Evolutionary conservation across 2,888 invertebrate genomes (phyloP), one percentile per base, ranked within the genome.

Genomic region (Agrochola macilenta): DNA sequence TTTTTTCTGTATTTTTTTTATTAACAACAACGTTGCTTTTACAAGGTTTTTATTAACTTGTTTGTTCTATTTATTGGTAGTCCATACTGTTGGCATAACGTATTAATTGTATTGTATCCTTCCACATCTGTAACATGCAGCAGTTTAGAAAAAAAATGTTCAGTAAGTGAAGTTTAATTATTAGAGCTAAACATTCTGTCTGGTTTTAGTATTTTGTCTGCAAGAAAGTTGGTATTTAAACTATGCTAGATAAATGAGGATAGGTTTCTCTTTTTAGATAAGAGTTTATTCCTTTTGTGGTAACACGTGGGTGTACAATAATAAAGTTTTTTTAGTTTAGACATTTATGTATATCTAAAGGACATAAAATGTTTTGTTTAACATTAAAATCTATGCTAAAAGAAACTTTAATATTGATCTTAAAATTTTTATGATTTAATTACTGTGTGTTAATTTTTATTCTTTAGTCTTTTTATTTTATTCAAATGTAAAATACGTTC

Each of bases 381-480:
- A 52, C 43, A 35, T 81, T 35, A 43, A 43, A 82, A 75, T 60
- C 35, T 69, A 72, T 63, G n/a, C 58, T 14, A 63, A 69, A 70
- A 74, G 12, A 76, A 60, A 23, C 52, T 30, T 63, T 39, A 23
- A 69, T 52, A 69, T 61, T 64, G 39, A 73, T 66, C 61, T 54
- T 57, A 73, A 74, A 46, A 66, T 79, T 68, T 81, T 76, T 73
- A 81, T 71, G 75, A 77, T 78, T 82, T 82, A 82, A 85, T 86
- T 82, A 77, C 60, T 63, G 20, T 7, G 1, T 77, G 57, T 60
- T 72, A 69, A 77, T 78, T 69, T 76, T 71, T 69, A 20, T 70
- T 54, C 60, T 43, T 39, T 35, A 23, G 46, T 64, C 9, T 66
- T 43, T 12, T 5, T 52, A 72, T 43, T 57, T 2, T 52, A 76